Conservation (phyloP, 2,888 invertebrate species). For the Agapetus fuscipes region DNA sequence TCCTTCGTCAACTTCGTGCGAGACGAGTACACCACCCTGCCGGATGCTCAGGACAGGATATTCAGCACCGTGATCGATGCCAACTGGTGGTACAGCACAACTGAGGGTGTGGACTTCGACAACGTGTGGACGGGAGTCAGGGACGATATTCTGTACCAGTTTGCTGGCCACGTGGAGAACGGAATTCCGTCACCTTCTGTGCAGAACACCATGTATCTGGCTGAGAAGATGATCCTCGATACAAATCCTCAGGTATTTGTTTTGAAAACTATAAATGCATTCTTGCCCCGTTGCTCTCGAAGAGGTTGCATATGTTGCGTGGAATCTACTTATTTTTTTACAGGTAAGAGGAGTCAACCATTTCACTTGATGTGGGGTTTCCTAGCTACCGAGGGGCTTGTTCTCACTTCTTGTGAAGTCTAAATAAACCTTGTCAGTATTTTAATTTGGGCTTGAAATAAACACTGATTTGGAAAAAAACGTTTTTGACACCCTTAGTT, state of each 20-base stretch:
- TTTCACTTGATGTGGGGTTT: too few species aligned
- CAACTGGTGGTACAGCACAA: slow-evolving; percentile 61
- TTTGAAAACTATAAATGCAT: not conserved
- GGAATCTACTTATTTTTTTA: too few species aligned
- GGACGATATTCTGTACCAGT: slow-evolving; percentile 60
- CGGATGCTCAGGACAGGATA: slow-evolving; percentile 66
- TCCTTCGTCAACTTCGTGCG: slow-evolving; percentile 70
- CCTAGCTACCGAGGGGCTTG: too few species aligned
- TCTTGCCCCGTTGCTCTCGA: not conserved
- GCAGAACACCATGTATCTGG: slow-evolving; percentile 66
- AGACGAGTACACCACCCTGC: slow-evolving; percentile 67
- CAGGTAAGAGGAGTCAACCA: too few species aligned
- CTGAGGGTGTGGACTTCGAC: slow-evolving; percentile 57
- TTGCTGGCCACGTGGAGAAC: slow-evolving; percentile 62
- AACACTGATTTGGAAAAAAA: too few species aligned
- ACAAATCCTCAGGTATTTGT: slow-evolving; percentile 53
- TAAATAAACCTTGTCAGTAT: too few species aligned
- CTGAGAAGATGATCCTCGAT: slow-evolving; percentile 58
- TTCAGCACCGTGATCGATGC: slow-evolving; percentile 68
- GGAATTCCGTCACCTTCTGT: slow-evolving; percentile 71
- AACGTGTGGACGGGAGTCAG: slow-evolving; percentile 60
- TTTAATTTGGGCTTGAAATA: too few species aligned
- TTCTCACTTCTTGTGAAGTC: too few species aligned
- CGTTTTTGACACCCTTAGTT: too few species aligned
- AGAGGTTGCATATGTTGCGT: too few species aligned